Conservation (phyloP, 2,888 invertebrate species). For the Eupithecia vulgata region DNA sequence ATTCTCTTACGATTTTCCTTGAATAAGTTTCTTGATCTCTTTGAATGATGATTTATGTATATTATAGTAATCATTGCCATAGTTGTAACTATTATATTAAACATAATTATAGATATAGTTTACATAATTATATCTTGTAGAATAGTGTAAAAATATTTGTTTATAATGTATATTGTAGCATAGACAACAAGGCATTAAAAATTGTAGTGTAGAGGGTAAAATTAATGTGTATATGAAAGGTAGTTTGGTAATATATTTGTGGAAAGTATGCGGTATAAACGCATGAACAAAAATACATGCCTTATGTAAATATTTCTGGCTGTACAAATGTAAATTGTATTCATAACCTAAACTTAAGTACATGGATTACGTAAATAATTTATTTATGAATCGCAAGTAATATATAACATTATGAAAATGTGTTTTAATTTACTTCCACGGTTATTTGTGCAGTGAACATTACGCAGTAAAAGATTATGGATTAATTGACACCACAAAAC, state of each 20-base stretch:
- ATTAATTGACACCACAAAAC: background rate
- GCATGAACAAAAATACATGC: background rate
- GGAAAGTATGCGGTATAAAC: background rate
- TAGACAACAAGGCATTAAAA: background rate
- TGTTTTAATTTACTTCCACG: background rate
- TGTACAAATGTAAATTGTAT: constrained; percentile 7
- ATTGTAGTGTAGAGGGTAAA: background rate
- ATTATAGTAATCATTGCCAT: background rate
- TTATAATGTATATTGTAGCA: background rate
- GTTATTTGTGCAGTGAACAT: background rate
- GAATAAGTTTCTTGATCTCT: constrained; percentile 2
- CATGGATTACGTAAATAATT: background rate
- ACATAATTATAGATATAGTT: too few relatives aligned
- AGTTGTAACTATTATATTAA: background rate
- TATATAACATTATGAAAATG: background rate
- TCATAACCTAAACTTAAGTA: background rate
- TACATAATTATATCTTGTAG: background rate
- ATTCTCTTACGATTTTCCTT: background rate
- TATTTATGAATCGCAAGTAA: background rate
- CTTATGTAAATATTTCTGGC: background rate
- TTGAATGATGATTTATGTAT: background rate
- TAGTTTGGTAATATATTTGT: background rate
- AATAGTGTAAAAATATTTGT: background rate
- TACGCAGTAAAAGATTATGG: background rate
- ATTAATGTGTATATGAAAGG: background rate